These are phyloP conservation scores for Sphaeridia pumilis DNA, from an alignment of 2,888 invertebrate genomes.

Conservation along the genomic window DNA sequence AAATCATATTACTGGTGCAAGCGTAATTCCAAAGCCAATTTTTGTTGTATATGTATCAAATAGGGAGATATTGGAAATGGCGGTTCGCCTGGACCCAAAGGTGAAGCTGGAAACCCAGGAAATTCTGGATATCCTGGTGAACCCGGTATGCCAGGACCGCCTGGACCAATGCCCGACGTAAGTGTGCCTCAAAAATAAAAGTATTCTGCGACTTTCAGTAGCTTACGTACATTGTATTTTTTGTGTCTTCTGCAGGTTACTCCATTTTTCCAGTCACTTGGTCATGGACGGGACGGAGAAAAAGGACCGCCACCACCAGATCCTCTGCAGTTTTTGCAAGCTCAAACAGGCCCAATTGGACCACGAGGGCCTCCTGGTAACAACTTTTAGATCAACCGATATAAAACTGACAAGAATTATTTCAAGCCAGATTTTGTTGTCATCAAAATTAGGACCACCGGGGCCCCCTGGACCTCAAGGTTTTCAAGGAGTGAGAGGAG, in stretches of 20 bases:
- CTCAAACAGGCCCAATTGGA: constrained; percentile 67
- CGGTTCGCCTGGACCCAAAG: constrained; percentile 51
- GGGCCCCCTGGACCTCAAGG: constrained; percentile 61
- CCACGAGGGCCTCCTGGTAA: constrained; percentile 64
- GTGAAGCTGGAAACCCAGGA: constrained; percentile 52
- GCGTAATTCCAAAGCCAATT: neutral
- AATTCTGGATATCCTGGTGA: constrained; percentile 51
- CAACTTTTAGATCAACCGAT: neutral
- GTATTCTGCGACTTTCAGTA: neutral
- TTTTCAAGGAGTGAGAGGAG: constrained; percentile 64
- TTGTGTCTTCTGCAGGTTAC: constrained; percentile 45
- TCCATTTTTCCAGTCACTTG: constrained; percentile 58
- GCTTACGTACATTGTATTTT: constrained; percentile 48
- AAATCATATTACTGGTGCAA: neutral
- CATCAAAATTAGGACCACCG: constrained; percentile 15
- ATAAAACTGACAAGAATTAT: neutral
- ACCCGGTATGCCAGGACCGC: constrained; percentile 39
- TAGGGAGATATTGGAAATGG: constrained; percentile 40
- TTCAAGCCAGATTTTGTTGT: no score
- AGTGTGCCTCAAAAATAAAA: constrained; percentile 33
- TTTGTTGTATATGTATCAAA: no score
- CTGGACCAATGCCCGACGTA: constrained; percentile 60
- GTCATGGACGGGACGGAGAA: constrained; percentile 52
- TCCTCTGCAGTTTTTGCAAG: constrained; percentile 63
- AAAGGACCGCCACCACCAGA: constrained; percentile 61